Evolutionary conservation across 2,797 vertebrate species (phyloP).

Genomic region (Sebastes taczanowskii): DNA sequence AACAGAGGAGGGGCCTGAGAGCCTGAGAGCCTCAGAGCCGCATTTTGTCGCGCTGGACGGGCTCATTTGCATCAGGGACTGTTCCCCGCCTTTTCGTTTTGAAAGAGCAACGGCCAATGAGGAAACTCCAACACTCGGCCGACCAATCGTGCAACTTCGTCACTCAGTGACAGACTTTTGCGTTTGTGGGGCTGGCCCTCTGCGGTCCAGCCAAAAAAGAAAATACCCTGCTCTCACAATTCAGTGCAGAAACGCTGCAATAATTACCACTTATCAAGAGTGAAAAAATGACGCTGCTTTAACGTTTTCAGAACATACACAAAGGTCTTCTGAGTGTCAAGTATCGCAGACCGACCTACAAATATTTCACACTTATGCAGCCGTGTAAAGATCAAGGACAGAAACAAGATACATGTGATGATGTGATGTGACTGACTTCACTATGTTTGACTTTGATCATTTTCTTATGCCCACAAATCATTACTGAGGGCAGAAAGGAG

Average conservation of each 20-base stretch:
- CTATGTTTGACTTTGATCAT: conserved; percentile 27
- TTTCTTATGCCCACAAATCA: conserved; percentile 43
- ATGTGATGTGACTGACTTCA: conserved; percentile 2
- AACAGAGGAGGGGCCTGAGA: not conserved
- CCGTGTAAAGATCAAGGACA: conserved; percentile 10
- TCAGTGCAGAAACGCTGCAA: not conserved
- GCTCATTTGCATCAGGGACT: too few relatives aligned
- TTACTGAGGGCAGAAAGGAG: conserved; percentile 17
- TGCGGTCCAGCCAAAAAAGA: not conserved
- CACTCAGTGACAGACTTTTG: too few relatives aligned
- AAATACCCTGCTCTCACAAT: not conserved
- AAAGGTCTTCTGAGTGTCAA: not conserved
- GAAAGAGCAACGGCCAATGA: too few relatives aligned
- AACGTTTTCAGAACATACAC: not conserved
- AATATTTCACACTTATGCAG: not conserved
- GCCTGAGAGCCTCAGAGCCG: too few relatives aligned
- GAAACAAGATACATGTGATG: conserved; percentile 22
- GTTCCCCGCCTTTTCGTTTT: too few relatives aligned
- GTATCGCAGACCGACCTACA: conserved; percentile 11
- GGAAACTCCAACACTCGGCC: too few relatives aligned
- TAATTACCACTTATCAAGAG: not conserved
- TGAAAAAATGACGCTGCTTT: not conserved
- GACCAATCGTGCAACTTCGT: too few relatives aligned
- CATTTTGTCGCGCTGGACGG: too few relatives aligned
- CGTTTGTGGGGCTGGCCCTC: too few relatives aligned